Evolutionary conservation across 2,797 vertebrate species (phyloP), one percentile per base, ranked within the genome.

Genomic region (Mormyrus proboscirostris): DNA sequence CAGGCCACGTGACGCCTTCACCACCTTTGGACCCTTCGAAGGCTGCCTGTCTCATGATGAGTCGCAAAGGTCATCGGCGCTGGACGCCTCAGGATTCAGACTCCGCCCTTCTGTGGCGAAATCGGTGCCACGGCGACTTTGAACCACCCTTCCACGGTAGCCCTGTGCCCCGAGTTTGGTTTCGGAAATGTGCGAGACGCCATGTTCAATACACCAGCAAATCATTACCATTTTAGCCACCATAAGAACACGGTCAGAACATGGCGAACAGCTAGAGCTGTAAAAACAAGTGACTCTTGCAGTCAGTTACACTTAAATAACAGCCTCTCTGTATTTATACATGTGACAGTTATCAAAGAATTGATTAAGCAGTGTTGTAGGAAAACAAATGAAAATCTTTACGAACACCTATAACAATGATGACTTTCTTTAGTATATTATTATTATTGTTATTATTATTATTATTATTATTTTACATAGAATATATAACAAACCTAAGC

Each of bases 21-120:
- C 25, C 89, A 91, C 90, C 91, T 92, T 91, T 90, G 89, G 86
- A 90, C 92, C 90, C 87, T 51, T 51, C 14, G 88, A 89, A 90
- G 89, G 88, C 86, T 86, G 88, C 51, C 69, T 90, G 55, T 89
- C 91, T 91, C 89, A 90, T 85, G 89, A 90, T 73, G 29, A 89
- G 57, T 85, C n/a, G 59, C 83, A 88, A 91, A 90, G 91, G 88
- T 90, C 88, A 79, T 88, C 91, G 88, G 89, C 22, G 2, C 73
- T 41, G 57, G 41, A 19, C 3, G 22, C 41, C 16, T 16, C 86
- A 47, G 73, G 41, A 50, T 73, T 65, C 79, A 59, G 22, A 44
- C 87, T 85, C 76, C 89, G 2, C 87, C 86, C 86, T 65, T 33
- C 41, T 87, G 38, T 62, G 76, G 86, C 14, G 53, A 59, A 51